phyloP scores from a whole-genome alignment of 1,140 invertebrate genomes.

The Caenorhabditis latens region DNA sequence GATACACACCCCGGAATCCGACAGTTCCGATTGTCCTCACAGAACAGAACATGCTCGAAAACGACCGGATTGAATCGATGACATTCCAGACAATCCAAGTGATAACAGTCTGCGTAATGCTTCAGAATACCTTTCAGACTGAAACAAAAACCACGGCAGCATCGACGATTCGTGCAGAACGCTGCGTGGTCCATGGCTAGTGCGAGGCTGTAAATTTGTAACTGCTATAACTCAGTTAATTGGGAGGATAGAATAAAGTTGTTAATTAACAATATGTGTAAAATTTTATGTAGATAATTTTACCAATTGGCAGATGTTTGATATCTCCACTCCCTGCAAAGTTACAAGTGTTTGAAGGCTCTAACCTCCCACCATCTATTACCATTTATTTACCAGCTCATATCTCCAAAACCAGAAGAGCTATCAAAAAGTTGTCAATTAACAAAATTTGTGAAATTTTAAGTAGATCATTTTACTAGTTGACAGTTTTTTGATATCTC shows the following conservation, averaged over 20 bases:
- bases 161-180: not conserved
- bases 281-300: too few relatives aligned
- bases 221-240: too few relatives aligned
- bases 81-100: constrained; percentile 10
- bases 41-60: not conserved
- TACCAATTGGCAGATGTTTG: too few relatives aligned
- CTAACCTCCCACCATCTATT: too few relatives aligned
- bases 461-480: too few relatives aligned
- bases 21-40: not conserved
- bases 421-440: too few relatives aligned
- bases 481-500: too few relatives aligned
- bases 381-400: too few relatives aligned
- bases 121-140: not conserved
- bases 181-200: not conserved
- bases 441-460: too few relatives aligned
- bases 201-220: not conserved
- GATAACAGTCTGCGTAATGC: not conserved
- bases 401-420: too few relatives aligned
- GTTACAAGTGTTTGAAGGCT: too few relatives aligned
- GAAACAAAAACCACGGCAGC: not conserved
- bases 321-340: too few relatives aligned
- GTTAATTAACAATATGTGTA: not conserved
- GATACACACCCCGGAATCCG: constrained; percentile 1
- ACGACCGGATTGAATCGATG: not conserved
- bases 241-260: not conserved